A percentile compares a stretch with the other conserved stretches of the same genome.
Conservation (phyloP, 2,888 invertebrate species). For the Blastobasis adustella region DNA sequence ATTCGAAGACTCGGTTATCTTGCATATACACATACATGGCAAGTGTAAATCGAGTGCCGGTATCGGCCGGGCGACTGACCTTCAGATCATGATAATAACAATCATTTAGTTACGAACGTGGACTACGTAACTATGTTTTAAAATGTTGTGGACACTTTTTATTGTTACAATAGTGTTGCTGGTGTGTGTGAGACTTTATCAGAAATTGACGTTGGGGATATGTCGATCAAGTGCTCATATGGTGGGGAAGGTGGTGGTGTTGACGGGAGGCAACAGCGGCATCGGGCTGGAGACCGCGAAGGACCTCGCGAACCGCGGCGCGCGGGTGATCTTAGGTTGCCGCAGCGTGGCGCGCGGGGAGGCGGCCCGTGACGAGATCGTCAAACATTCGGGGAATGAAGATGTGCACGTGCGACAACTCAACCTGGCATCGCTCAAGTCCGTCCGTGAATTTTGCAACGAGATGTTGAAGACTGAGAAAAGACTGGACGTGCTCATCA, state of each 20-base stretch:
- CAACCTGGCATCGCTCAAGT: constrained; percentile 60
- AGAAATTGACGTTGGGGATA: constrained; percentile 55
- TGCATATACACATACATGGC: background rate
- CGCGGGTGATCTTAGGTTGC: constrained; percentile 67
- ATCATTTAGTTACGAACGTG: constrained; percentile 2
- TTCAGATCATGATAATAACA: constrained; percentile 1
- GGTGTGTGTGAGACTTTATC: constrained; percentile 46
- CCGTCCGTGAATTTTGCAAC: constrained; percentile 73
- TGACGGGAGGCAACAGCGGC: constrained; percentile 66
- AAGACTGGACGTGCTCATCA: constrained; percentile 73
- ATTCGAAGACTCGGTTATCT: background rate
- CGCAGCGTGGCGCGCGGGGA: constrained; percentile 52
- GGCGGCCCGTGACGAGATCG: constrained; percentile 50
- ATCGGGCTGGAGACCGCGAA: constrained; percentile 71
- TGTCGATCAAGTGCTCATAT: constrained; percentile 60
- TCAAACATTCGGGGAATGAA: constrained; percentile 47
- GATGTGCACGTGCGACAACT: constrained; percentile 49
- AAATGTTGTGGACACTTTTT: constrained; percentile 25
- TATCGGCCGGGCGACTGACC: constrained; percentile 8
- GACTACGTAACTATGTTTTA: no score
- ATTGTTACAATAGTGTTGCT: constrained; percentile 27
- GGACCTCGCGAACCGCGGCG: constrained; percentile 67
- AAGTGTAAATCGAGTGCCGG: background rate
- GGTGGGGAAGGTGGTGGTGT: constrained; percentile 63
- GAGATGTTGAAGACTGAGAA: constrained; percentile 63